Conservation (phyloP, 2,113 vertebrate genomes). For the Balaeniceps rex region DNA sequence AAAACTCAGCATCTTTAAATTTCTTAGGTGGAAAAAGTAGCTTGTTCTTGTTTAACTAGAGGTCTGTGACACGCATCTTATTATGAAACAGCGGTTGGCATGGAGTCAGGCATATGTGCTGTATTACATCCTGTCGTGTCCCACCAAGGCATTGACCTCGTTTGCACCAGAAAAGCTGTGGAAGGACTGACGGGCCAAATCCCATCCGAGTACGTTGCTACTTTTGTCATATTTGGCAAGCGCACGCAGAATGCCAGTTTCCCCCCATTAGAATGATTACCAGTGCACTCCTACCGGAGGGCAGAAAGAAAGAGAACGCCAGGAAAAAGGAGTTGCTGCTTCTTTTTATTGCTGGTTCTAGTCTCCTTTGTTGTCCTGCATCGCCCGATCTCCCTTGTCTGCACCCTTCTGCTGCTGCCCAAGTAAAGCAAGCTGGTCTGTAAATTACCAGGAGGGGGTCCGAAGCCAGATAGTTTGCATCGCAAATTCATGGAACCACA, state of each 20-base stretch:
- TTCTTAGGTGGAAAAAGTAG: background rate
- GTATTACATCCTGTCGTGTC: background rate
- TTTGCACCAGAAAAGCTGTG: background rate
- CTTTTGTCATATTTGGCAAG: background rate
- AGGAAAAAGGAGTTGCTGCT: background rate
- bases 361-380: background rate
- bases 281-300: background rate
- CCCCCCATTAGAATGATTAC: background rate
- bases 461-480: constrained; percentile 23
- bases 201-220: background rate
- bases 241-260: background rate
- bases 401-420: background rate
- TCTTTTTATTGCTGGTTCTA: background rate
- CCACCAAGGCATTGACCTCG: background rate
- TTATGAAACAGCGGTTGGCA: background rate
- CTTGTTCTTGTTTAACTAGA: background rate
- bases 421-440: background rate
- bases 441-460: background rate
- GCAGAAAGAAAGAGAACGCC: background rate
- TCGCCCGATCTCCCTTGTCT: background rate
- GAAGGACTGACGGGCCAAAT: background rate
- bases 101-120: background rate
- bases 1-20: background rate
- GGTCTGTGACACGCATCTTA: background rate
- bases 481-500: constrained; percentile 1